phyloP scores from a whole-genome alignment of 2,797 vertebrate species.

The Cirrhinus mrigala region DNA sequence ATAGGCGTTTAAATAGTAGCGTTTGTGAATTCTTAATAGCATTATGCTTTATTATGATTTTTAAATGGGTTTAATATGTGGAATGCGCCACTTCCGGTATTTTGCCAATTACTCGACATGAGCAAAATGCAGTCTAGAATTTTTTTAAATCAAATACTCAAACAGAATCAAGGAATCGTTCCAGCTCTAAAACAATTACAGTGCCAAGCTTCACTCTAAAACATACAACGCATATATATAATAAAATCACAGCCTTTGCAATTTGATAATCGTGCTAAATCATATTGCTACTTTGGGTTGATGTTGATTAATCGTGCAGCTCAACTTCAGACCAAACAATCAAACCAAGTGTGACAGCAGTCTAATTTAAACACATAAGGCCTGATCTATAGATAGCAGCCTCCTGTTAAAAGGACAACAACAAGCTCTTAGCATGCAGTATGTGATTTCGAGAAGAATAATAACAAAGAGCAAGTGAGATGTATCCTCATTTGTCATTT shows the following conservation, averaged over 20 bases:
- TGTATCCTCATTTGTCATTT: no score
- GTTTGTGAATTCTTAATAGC: no score
- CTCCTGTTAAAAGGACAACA: not conserved
- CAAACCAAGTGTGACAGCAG: not conserved
- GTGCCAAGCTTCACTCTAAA: not conserved
- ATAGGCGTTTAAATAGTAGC: no score
- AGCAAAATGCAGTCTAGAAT: no score
- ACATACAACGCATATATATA: not conserved
- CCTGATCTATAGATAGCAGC: constrained; percentile 1
- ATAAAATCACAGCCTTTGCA: not conserved
- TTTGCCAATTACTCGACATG: no score
- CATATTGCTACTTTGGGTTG: not conserved
- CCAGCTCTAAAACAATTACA: no score
- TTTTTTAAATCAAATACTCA: no score
- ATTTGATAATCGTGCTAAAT: no score
- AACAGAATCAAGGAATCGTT: no score
- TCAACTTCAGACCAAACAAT: not conserved
- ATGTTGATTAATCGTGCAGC: not conserved
- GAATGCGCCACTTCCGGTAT: no score
- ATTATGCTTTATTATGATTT: no score
- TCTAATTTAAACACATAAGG: not conserved
- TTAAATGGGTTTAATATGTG: no score
- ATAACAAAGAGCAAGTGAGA: not conserved
- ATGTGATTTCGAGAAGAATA: not conserved
- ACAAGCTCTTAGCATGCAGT: not conserved